phyloP scores from a whole-genome alignment of 2,888 invertebrate species.

The Ennomos quercinarius region DNA sequence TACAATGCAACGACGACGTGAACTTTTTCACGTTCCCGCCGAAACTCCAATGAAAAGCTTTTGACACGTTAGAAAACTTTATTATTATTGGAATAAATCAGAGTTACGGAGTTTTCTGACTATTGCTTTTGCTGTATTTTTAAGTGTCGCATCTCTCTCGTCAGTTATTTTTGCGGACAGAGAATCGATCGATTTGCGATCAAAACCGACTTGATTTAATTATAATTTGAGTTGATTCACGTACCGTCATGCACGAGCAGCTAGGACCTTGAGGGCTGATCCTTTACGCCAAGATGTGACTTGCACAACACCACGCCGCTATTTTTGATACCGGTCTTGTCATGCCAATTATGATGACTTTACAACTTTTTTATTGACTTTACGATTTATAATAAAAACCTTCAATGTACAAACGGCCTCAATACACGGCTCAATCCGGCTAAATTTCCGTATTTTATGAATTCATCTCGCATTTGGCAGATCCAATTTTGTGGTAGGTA shows the following conservation, averaged over 20 bases:
- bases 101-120: too few relatives aligned
- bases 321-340: slow-evolving; percentile 61
- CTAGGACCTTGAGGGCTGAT: slow-evolving; percentile 71
- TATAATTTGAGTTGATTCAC: slow-evolving; percentile 65
- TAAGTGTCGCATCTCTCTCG: background rate
- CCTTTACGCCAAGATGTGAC: slow-evolving; percentile 76
- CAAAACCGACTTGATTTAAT: slow-evolving; percentile 52
- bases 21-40: too few relatives aligned
- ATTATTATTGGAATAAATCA: too few relatives aligned
- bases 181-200: slow-evolving; percentile 42
- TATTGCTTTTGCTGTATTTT: too few relatives aligned
- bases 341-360: slow-evolving; percentile 51
- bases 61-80: too few relatives aligned
- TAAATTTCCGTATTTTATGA: slow-evolving; percentile 33
- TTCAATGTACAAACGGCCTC: slow-evolving; percentile 35
- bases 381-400: slow-evolving; percentile 48
- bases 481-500: slow-evolving; percentile 1
- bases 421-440: slow-evolving; percentile 23
- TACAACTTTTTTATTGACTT: slow-evolving; percentile 49
- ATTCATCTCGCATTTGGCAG: slow-evolving; percentile 20
- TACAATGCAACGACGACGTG: too few relatives aligned
- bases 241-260: slow-evolving; percentile 72
- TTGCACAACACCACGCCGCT: slow-evolving; percentile 73
- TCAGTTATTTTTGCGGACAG: slow-evolving; percentile 24
- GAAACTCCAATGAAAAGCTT: too few relatives aligned